phyloP scores from a whole-genome alignment of 2,113 vertebrate species.

The Ibidorhyncha struthersii region DNA sequence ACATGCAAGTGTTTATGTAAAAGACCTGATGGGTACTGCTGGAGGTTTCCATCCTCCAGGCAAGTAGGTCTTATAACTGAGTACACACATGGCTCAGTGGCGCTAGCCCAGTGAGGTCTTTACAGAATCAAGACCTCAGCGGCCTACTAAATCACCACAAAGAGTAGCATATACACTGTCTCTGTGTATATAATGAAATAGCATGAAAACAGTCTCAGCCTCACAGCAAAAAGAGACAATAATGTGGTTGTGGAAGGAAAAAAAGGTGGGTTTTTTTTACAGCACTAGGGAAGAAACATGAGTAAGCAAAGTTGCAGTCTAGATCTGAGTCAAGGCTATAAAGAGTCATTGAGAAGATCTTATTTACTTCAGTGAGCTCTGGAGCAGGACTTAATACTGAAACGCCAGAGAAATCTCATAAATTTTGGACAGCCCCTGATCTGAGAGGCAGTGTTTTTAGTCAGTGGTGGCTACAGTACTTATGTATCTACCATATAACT shows the following conservation, averaged over 20 bases:
- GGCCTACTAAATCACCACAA: neutral
- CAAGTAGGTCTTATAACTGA: neutral
- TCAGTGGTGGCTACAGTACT: neutral
- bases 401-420: neutral
- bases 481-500: rapidly evolving
- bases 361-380: neutral
- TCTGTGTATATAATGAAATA: neutral
- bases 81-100: neutral
- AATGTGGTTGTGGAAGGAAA: neutral
- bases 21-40: neutral
- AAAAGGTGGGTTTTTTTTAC: neutral
- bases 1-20: neutral
- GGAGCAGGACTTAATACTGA: neutral
- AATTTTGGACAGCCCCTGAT: neutral
- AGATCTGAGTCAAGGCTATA: neutral
- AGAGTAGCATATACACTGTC: neutral
- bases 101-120: neutral
- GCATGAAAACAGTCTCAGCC: neutral
- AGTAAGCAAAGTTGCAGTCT: neutral
- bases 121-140: neutral
- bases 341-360: neutral
- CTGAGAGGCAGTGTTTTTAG: neutral
- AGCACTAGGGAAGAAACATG: neutral
- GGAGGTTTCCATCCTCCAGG: neutral
- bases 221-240: neutral